phyloP scores from a whole-genome alignment of 2,888 invertebrate species.

The Dryadula phaetusa region DNA sequence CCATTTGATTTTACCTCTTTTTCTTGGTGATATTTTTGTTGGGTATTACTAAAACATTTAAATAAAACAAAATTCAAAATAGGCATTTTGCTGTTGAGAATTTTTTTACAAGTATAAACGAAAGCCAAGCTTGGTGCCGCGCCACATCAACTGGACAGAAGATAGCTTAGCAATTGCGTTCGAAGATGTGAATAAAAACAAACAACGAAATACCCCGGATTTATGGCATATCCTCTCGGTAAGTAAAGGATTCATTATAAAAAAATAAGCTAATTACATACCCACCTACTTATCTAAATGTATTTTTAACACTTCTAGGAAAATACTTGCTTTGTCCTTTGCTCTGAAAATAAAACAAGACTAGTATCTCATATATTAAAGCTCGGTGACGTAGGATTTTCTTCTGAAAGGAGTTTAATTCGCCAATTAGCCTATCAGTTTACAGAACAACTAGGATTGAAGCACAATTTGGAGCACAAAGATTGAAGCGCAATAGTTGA shows the following conservation, averaged over 20 bases:
- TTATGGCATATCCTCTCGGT: too few species aligned
- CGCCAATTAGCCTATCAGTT: too few species aligned
- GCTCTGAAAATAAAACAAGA: slow-evolving; percentile 37
- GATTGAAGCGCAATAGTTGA: slow-evolving; percentile 48
- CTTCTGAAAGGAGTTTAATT: slow-evolving; percentile 46
- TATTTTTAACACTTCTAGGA: slow-evolving; percentile 32
- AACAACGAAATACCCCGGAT: slow-evolving; percentile 46
- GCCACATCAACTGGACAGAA: slow-evolving; percentile 48
- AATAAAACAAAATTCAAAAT: not conserved
- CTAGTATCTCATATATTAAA: slow-evolving; percentile 43
- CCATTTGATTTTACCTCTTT: not conserved
- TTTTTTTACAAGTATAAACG: slow-evolving; percentile 29
- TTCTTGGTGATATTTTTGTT: not conserved
- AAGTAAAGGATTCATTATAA: too few species aligned
- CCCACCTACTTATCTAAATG: slow-evolving; percentile 32
- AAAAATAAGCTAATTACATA: slow-evolving; percentile 41
- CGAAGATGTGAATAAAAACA: slow-evolving; percentile 44
- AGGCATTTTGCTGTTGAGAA: slow-evolving; percentile 20
- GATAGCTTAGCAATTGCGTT: slow-evolving; percentile 44
- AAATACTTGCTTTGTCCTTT: slow-evolving; percentile 35
- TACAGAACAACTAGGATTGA: too few species aligned
- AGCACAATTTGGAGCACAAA: slow-evolving; percentile 43
- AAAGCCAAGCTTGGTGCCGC: too few species aligned
- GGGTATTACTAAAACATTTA: too few species aligned
- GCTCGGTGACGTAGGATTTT: slow-evolving; percentile 44